phyloP scores from a whole-genome alignment of 2,113 vertebrate species.

The Callithrix jacchus region DNA sequence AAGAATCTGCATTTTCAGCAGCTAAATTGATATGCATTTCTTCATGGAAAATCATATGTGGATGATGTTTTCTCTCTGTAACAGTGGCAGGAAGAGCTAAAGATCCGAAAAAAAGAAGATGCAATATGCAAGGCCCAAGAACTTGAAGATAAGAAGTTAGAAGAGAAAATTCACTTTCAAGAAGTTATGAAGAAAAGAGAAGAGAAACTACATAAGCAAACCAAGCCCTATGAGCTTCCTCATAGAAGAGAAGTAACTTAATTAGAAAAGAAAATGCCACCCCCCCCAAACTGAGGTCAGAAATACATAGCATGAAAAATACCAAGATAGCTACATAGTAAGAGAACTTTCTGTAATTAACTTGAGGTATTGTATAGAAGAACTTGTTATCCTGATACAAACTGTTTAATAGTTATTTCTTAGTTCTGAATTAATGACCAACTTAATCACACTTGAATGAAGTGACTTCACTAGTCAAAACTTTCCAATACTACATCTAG shows the following conservation, averaged over 20 bases:
- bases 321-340: not conserved
- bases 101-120: conserved; percentile 25
- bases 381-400: not conserved
- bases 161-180: conserved; percentile 37
- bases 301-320: conserved; percentile 1
- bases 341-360: not conserved
- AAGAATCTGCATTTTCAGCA: not conserved
- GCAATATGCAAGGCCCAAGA: conserved; percentile 7
- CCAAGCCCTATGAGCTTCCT: conserved; percentile 69
- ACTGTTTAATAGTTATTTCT: not conserved
- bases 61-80: conserved; percentile 48
- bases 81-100: conserved; percentile 70
- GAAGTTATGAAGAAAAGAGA: conserved; percentile 71
- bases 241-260: not conserved
- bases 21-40: not conserved
- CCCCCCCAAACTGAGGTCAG: not conserved
- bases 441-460: not conserved
- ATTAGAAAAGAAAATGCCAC: not conserved
- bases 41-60: not conserved
- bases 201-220: conserved; percentile 72
- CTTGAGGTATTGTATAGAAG: not conserved
- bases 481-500: conserved; percentile 24
- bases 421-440: not conserved
- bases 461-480: not conserved
- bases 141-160: conserved; percentile 42